These are phyloP conservation scores for Laothoe populi DNA, from an alignment of 2,888 invertebrate genomes.

Conservation along the genomic window DNA sequence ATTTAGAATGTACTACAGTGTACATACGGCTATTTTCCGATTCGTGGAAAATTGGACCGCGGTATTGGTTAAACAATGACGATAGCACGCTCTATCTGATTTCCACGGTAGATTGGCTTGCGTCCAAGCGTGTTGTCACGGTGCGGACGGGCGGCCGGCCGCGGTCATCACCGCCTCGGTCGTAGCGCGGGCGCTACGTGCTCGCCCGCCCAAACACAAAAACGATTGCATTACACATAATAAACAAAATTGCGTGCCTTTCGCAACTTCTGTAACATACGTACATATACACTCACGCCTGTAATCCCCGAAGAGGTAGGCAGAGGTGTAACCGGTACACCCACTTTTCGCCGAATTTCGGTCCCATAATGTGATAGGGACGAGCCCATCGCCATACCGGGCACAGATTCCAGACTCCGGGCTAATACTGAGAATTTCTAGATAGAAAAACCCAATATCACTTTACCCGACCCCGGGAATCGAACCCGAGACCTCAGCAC, in stretches of 20 bases:
- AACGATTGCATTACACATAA: constrained; percentile 37
- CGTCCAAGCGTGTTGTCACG: constrained; percentile 69
- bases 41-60: constrained; percentile 35
- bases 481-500: too few relatives aligned
- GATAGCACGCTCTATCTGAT: constrained; percentile 53
- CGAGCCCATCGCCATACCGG: too few relatives aligned
- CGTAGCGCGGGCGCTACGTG: constrained; percentile 27
- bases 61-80: constrained; percentile 55
- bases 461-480: too few relatives aligned
- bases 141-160: constrained; percentile 34
- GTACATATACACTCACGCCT: too few relatives aligned
- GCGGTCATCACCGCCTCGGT: constrained; percentile 36
- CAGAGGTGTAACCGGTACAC: too few relatives aligned
- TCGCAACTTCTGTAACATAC: constrained; percentile 31
- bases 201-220: constrained; percentile 40
- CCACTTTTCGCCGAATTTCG: too few relatives aligned
- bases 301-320: too few relatives aligned
- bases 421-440: too few relatives aligned
- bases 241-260: constrained; percentile 40
- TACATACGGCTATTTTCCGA: constrained; percentile 37
- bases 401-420: too few relatives aligned
- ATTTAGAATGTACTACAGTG: constrained; percentile 38
- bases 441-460: too few relatives aligned
- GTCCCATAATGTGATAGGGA: too few relatives aligned
- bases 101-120: constrained; percentile 67